Evolutionary conservation across 2,888 invertebrate genomes (phyloP).

Genomic region (Metalampra italica): DNA sequence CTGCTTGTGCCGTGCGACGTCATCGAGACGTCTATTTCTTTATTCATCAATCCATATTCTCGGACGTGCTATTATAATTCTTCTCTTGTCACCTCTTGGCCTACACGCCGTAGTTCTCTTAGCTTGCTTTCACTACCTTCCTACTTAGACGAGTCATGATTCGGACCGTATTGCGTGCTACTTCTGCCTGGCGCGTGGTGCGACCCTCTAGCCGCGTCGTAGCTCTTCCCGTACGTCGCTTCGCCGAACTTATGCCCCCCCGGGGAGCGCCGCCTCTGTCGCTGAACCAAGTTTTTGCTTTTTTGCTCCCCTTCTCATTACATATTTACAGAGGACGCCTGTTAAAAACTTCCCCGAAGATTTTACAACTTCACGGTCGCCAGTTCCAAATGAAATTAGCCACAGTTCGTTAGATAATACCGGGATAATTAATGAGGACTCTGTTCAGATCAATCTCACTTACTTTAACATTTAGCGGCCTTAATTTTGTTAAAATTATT

Average conservation of each 20-base stretch:
- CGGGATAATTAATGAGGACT: neutral
- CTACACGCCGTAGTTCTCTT: no score
- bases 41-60: no score
- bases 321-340: conserved; percentile 36
- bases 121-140: no score
- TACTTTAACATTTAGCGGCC: no score
- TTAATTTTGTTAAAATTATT: no score
- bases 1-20: no score
- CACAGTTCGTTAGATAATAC: conserved; percentile 9
- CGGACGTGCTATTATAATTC: no score
- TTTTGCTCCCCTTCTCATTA: conserved; percentile 29
- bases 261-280: conserved; percentile 21
- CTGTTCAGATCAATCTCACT: neutral
- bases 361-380: conserved; percentile 12
- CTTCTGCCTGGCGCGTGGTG: neutral
- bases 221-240: conserved; percentile 18
- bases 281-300: conserved; percentile 18
- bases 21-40: no score
- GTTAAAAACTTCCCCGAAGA: conserved; percentile 25
- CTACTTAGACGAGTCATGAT: no score
- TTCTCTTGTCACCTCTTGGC: no score
- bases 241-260: conserved; percentile 33
- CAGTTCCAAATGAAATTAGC: conserved; percentile 8
- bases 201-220: neutral
- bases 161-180: no score